phyloP scores from a whole-genome alignment of 1,140 invertebrate genomes.

The Aphidius ervi region DNA sequence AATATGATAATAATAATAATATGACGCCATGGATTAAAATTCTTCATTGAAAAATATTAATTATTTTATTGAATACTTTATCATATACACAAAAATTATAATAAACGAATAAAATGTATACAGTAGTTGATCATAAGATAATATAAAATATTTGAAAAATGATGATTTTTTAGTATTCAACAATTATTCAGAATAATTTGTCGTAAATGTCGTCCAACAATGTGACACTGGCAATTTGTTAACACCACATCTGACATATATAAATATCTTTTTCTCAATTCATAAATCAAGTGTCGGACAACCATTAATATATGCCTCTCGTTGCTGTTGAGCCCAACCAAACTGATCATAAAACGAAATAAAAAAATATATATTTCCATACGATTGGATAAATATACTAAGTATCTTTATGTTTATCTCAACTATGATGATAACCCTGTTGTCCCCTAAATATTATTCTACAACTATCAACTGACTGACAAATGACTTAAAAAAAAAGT shows the following conservation, averaged over 20 bases:
- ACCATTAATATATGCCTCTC: slow-evolving; percentile 6
- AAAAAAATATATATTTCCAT: too few species aligned
- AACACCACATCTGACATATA: not conserved
- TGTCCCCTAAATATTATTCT: too few species aligned
- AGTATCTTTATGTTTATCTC: too few species aligned
- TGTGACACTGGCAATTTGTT: slow-evolving; percentile 12
- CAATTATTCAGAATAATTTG: slow-evolving; percentile 13
- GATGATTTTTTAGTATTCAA: not conserved
- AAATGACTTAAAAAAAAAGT: too few species aligned
- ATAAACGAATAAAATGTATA: not conserved
- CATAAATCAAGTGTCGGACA: slow-evolving; percentile 8
- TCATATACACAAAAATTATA: too few species aligned
- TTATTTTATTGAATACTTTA: not conserved
- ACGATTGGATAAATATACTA: too few species aligned
- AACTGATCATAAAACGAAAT: too few species aligned
- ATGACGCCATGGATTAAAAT: too few species aligned
- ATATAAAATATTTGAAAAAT: not conserved
- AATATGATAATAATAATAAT: too few species aligned
- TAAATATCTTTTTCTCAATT: slow-evolving; percentile 14
- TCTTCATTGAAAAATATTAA: not conserved
- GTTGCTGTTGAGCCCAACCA: too few species aligned
- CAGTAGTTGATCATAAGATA: not conserved
- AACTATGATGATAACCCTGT: too few species aligned
- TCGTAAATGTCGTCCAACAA: slow-evolving; percentile 1
- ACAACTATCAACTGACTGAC: too few species aligned